Conservation (phyloP, 1,140 invertebrate genomes). For the Amyelois transitella region DNA sequence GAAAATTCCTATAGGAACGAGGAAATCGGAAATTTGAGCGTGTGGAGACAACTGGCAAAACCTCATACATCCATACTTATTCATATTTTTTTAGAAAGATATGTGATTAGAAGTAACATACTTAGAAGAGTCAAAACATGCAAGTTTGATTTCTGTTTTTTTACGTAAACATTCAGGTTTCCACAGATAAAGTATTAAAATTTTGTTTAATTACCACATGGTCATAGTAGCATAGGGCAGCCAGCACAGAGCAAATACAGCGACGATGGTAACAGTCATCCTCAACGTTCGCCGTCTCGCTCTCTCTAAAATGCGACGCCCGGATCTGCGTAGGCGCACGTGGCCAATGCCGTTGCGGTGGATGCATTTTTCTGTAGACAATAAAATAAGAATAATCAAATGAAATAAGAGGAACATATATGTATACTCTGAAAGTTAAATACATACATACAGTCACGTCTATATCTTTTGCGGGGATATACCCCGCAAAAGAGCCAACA, state of each 20-base stretch:
- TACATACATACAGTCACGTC: no score
- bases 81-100: no score
- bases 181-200: not conserved
- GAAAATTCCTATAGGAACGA: no score
- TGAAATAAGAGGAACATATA: no score
- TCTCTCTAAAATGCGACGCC: conserved; percentile 80
- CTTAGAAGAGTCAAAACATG: no score
- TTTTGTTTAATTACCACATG: conserved; percentile 79
- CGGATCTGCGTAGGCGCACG: conserved; percentile 77
- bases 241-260: conserved; percentile 87
- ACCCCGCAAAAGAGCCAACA: no score
- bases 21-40: no score
- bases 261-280: conserved; percentile 88
- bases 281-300: conserved; percentile 83
- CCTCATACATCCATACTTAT: no score
- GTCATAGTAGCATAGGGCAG: conserved; percentile 86
- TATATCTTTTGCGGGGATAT: no score
- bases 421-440: no score
- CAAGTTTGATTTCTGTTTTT: not conserved
- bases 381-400: not conserved
- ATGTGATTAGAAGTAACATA: no score
- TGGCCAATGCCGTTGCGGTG: conserved; percentile 18
- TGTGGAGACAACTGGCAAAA: no score
- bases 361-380: conserved; percentile 29
- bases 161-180: not conserved